Evolutionary conservation across 2,113 vertebrate genomes (phyloP).

Genomic region (Amia ocellicauda): DNA sequence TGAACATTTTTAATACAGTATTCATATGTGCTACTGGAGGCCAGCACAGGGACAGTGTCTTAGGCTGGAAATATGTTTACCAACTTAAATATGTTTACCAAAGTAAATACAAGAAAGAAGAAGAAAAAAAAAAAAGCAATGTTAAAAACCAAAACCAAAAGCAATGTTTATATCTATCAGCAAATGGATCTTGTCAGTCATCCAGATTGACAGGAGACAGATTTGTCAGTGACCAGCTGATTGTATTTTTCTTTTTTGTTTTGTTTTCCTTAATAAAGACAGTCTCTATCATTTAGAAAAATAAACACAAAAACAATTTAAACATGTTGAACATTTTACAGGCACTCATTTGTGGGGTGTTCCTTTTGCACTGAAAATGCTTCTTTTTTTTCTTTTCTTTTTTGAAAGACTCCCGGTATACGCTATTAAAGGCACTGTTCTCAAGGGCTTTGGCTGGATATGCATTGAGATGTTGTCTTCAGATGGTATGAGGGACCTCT

Average conservation of each 20-base stretch:
- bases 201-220: conserved; percentile 20
- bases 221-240: conserved; percentile 61
- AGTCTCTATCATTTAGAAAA: conserved; percentile 38
- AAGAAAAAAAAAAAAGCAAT: conserved; percentile 31
- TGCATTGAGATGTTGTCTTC: conserved; percentile 56
- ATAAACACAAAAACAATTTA: conserved; percentile 13
- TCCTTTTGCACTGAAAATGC: conserved; percentile 52
- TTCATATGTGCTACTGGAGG: conserved; percentile 1
- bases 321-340: conserved; percentile 32
- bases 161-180: conserved; percentile 20
- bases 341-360: conserved; percentile 54
- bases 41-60: neutral
- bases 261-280: conserved; percentile 45
- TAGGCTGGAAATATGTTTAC: conserved; percentile 6
- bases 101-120: conserved; percentile 1
- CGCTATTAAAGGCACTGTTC: conserved; percentile 75
- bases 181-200: conserved; percentile 13
- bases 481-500: conserved; percentile 17
- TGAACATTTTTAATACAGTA: neutral
- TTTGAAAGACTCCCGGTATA: conserved; percentile 48
- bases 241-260: conserved; percentile 36
- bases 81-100: neutral
- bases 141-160: conserved; percentile 24
- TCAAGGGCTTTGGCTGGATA: conserved; percentile 74
- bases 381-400: conserved; percentile 39